Conservation (phyloP, 1,140 invertebrate species). For the Gerris buenoi region DNA sequence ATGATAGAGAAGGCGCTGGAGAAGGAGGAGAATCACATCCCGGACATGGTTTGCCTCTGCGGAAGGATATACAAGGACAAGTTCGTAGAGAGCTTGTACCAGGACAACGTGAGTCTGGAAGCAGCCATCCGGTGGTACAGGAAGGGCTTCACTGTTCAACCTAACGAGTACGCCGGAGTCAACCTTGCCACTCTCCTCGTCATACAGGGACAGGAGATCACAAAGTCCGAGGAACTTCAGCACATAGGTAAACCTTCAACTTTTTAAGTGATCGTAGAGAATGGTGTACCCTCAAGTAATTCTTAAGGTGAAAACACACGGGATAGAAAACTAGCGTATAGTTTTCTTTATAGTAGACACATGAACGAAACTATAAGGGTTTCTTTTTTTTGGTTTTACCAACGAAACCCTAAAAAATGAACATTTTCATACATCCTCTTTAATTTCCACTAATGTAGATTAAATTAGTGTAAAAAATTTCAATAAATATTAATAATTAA, state of each 20-base stretch:
- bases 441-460: too few species aligned
- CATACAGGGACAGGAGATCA: constrained; percentile 93
- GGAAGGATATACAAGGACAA: constrained; percentile 98
- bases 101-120: constrained; percentile 71
- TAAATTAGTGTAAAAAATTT: too few species aligned
- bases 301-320: too few species aligned
- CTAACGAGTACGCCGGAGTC: constrained; percentile 97
- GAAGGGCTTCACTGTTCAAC: constrained; percentile 90
- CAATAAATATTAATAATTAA: too few species aligned
- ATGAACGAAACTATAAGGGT: too few species aligned
- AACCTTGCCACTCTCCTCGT: constrained; percentile 95
- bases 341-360: too few species aligned
- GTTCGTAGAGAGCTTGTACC: constrained; percentile 89
- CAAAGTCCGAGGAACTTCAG: constrained; percentile 76
- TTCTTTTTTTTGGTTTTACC: too few species aligned
- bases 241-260: constrained; percentile 67
- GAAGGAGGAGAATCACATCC: constrained; percentile 84
- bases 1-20: constrained; percentile 81
- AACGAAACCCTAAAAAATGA: too few species aligned
- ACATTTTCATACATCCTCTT: too few species aligned
- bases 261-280: too few species aligned
- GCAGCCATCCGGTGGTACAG: constrained; percentile 96
- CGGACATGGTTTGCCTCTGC: constrained; percentile 95
- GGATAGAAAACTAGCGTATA: too few species aligned
- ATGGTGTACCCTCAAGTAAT: too few species aligned